Evolutionary conservation across 2,888 invertebrate genomes (phyloP).

Genomic region (Pteria penguin): DNA sequence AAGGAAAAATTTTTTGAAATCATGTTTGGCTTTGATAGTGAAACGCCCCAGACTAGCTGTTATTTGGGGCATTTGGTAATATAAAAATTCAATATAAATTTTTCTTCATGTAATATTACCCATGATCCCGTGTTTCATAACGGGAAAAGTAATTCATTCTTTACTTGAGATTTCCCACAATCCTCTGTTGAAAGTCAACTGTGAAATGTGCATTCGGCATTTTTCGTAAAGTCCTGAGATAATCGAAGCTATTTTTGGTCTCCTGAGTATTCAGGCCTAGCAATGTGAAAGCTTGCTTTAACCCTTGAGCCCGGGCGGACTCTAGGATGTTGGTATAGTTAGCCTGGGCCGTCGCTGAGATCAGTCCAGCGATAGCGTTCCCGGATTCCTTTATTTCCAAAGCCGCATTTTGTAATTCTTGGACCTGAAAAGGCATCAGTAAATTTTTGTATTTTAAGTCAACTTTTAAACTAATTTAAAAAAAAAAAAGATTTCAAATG

Average conservation of each 20-base stretch:
- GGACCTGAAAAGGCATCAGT: conserved; percentile 61
- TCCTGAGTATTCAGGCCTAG: conserved; percentile 61
- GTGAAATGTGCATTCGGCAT: conserved; percentile 67
- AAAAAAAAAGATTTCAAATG: too few species aligned
- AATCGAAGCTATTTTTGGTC: conserved; percentile 72
- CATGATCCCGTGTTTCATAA: too few species aligned
- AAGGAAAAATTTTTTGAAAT: too few species aligned
- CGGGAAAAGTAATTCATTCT: too few species aligned
- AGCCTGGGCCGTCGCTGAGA: conserved; percentile 53
- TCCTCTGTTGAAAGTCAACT: conserved; percentile 71
- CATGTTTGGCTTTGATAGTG: too few species aligned
- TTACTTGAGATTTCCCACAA: conserved; percentile 53
- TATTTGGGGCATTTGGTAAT: too few species aligned
- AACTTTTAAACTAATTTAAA: too few species aligned
- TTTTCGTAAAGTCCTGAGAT: conserved; percentile 68
- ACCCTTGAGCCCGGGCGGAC: conserved; percentile 61
- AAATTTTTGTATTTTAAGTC: too few species aligned
- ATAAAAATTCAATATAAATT: too few species aligned
- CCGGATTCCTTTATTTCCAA: conserved; percentile 62
- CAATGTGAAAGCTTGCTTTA: conserved; percentile 60
- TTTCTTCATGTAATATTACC: too few species aligned
- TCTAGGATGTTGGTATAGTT: conserved; percentile 69
- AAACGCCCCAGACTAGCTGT: too few species aligned
- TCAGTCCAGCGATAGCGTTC: conserved; percentile 51
- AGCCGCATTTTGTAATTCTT: conserved; percentile 62